These are phyloP conservation scores for Caerostris extrusa DNA, from an alignment of 1,140 invertebrate species.

Conservation along the genomic window DNA sequence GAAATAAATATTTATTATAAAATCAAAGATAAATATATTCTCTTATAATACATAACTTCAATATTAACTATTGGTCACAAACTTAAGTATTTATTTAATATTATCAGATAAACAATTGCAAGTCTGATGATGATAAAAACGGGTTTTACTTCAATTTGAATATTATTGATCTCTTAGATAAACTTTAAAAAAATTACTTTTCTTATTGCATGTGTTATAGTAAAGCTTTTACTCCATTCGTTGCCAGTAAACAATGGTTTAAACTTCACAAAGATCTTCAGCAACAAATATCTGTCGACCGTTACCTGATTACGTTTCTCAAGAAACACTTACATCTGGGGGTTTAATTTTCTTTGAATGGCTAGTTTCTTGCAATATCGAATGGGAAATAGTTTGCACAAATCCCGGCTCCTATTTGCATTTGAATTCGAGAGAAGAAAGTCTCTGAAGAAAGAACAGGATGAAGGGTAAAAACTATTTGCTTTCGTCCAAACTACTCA, in stretches of 20 bases:
- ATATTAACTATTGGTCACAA: too few relatives aligned
- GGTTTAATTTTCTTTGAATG: conserved; percentile 64
- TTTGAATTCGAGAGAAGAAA: conserved; percentile 72
- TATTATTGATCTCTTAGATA: too few relatives aligned
- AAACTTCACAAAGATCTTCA: not conserved
- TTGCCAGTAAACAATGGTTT: not conserved
- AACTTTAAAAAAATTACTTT: too few relatives aligned
- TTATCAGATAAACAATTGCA: too few relatives aligned
- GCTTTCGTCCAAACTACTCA: conserved; percentile 66
- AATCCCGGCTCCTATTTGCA: conserved; percentile 62
- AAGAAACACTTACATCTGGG: not conserved
- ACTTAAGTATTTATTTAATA: too few relatives aligned
- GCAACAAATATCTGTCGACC: conserved; percentile 1
- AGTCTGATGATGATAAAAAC: too few relatives aligned
- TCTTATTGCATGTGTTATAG: not conserved
- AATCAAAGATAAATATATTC: too few relatives aligned
- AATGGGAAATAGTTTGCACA: conserved; percentile 53
- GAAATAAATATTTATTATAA: too few relatives aligned
- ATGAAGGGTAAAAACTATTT: conserved; percentile 60
- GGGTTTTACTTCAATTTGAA: too few relatives aligned
- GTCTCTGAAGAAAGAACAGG: conserved; percentile 44
- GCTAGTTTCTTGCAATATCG: conserved; percentile 66
- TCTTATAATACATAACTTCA: too few relatives aligned
- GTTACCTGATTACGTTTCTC: conserved; percentile 7
- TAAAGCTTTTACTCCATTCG: not conserved